phyloP scores from a whole-genome alignment of 2,113 vertebrate species.

The Callospermophilus lateralis region DNA sequence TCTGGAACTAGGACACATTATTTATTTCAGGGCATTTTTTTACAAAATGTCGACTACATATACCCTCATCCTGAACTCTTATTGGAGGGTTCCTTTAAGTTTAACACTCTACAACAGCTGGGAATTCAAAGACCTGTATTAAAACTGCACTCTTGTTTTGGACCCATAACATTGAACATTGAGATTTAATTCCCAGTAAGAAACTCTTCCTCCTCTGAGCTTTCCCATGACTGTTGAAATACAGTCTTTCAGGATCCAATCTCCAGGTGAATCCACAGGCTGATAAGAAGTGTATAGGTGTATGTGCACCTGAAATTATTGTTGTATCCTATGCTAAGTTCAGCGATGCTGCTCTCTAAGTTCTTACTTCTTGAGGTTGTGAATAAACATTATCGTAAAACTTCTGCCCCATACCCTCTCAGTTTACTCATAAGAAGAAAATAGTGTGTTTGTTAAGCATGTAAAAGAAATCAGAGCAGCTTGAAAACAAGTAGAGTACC shows the following conservation, averaged over 20 bases:
- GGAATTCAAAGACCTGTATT: not conserved
- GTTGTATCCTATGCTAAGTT: not conserved
- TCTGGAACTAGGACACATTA: not conserved
- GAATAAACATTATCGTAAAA: constrained; percentile 29
- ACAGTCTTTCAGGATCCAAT: not conserved
- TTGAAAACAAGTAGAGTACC: constrained; percentile 21
- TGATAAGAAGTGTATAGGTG: no score
- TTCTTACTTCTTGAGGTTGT: not conserved
- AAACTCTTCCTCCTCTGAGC: not conserved
- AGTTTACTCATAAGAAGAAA: not conserved
- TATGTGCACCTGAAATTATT: not conserved
- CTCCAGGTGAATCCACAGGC: not conserved
- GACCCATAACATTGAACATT: not conserved
- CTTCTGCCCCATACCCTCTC: not conserved
- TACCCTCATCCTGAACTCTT: not conserved
- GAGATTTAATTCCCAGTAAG: not conserved
- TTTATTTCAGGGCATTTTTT: not conserved
- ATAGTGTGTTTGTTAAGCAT: constrained; percentile 18
- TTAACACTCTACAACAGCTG: not conserved
- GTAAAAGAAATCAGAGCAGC: constrained; percentile 33
- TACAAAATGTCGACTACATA: not conserved
- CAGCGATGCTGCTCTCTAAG: not conserved
- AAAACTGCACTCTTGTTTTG: not conserved
- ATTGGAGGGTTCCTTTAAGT: not conserved
- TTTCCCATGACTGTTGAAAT: not conserved